Base-by-base conservation (phyloP, 2,888 invertebrate species). In the Mythimna lalbum region DNA sequence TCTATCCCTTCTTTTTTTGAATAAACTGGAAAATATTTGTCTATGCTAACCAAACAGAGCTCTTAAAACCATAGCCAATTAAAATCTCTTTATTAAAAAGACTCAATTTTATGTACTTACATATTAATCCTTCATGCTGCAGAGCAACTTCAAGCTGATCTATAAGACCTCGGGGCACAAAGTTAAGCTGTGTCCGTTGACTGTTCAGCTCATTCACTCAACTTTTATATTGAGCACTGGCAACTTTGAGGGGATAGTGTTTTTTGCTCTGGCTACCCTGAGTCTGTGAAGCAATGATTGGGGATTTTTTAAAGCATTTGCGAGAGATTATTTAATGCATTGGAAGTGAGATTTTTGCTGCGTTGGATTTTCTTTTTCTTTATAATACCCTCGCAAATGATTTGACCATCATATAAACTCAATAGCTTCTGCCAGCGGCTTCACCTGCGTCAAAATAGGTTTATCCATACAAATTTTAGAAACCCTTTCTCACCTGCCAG, bases 181-280 rank as follows among this genome's bases (percentile, higher is more conserved):
- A 64, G 78, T 76, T 71, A 75, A 80, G 70, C 73, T 56, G 65
- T 64, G 72, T 68, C 63, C 69, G 62, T 80, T 74, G 74, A 84
- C 78, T 82, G 73, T 76, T 69, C 69, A 55, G 76, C 76, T 74
- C 78, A 73, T 73, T 69, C 68, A 67, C 50, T 49, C 55, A 76
- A 76, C 71, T 80, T 84, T 82, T 76, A 65, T 76, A 66, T 73
- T 71, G 64, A 75, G 64, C 69, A 52, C 67, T 77, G 63, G 69
- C 52, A 80, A 86, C 76, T 77, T 81, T 73, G 5, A 63, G 27
- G 50, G 10, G 52, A 19, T 10, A 0, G 0, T 36, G 63, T 71
- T 69, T 74, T 69, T 68, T 57, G 6, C 31, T 21, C 31, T 56
- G 21, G 43, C 63, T 17, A 56, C 55, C 62, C 17, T 33, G 1